Base-by-base conservation (phyloP, 1,140 invertebrate genomes). In the Frieseomelitta varia region DNA sequence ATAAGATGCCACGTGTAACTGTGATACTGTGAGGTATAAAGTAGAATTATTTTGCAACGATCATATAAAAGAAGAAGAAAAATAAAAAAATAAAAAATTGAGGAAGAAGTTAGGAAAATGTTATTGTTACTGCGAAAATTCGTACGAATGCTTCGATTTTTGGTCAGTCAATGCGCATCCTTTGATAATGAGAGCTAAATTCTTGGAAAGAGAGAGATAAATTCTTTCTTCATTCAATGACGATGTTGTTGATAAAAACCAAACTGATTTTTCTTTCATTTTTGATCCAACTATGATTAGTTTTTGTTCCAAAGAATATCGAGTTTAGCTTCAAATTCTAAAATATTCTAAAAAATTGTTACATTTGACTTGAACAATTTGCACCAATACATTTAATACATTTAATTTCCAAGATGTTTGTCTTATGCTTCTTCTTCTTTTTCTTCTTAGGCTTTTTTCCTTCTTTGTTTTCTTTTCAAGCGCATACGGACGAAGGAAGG, bases 11-110 rank as follows among this genome's bases (percentile, higher is more conserved):
- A 92, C 91, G 91, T 93, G 92, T 94, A 93, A 93, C 90, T 94
- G 93, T 94, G 94, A 94, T 94, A 94, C 88, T 90, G 91, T 94
- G 94, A 90, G 92, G 89, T 92, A 91, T 94, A 94, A 94, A 93
- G 87, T 94, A 93, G 90, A 94, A 91, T 91, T 94, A 94, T 93
- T 93, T 93, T 92, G 88, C 92, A 91, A 91, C 87, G 87, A 91
- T 91, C 82, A 72, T 84, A 78, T 63, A 75, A 73, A 71, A 73
- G 30, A 58, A 79, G 74, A 11, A n/a, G 63, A 55, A 56, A n/a
- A 56, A 71, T 4, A 78, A 77, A 79, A 39, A 30, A 65, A 79
- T 65, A n/a, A 73, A 56, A 84, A 81, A 17, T 68, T 17, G 6
- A 72, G n/a, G 19, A n/a, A 11, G 27, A 30, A 73, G 69, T 74